phyloP scores from a whole-genome alignment of 2,888 invertebrate genomes.

The Dryomyza anilis region DNA sequence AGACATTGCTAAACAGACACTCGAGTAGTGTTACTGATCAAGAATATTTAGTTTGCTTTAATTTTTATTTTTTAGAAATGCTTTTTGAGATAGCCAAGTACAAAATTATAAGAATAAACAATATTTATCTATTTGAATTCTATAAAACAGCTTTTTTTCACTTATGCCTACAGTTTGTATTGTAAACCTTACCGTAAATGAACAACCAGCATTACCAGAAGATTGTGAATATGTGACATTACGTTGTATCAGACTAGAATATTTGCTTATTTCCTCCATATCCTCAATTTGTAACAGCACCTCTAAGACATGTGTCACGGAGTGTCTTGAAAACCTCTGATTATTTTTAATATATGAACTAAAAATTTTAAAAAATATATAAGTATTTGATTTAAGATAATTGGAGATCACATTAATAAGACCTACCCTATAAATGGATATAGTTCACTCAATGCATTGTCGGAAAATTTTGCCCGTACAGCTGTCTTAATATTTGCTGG shows the following conservation, averaged over 20 bases:
- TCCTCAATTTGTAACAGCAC: slow-evolving; percentile 52
- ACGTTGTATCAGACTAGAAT: slow-evolving; percentile 40
- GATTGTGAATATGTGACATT: slow-evolving; percentile 40
- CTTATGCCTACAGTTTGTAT: too few species aligned
- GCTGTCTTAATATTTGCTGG: slow-evolving; percentile 28
- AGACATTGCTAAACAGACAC: too few species aligned
- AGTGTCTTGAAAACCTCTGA: neutral
- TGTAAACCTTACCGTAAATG: neutral
- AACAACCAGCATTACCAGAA: neutral
- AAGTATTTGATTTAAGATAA: neutral
- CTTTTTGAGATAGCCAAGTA: too few species aligned
- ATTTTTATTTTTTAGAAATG: too few species aligned
- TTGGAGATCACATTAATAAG: too few species aligned
- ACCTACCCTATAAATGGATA: slow-evolving; percentile 36
- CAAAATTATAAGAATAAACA: too few species aligned
- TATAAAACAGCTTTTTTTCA: too few species aligned
- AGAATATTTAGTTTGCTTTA: too few species aligned
- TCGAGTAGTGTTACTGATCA: too few species aligned
- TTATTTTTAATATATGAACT: neutral
- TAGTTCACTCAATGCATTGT: slow-evolving; percentile 19
- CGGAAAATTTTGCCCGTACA: slow-evolving; percentile 26
- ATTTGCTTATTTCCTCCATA: slow-evolving; percentile 43
- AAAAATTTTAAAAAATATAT: neutral
- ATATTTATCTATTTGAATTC: too few species aligned
- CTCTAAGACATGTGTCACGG: neutral